phyloP scores from a whole-genome alignment of 1,140 invertebrate species.

The Aplysia californica region DNA sequence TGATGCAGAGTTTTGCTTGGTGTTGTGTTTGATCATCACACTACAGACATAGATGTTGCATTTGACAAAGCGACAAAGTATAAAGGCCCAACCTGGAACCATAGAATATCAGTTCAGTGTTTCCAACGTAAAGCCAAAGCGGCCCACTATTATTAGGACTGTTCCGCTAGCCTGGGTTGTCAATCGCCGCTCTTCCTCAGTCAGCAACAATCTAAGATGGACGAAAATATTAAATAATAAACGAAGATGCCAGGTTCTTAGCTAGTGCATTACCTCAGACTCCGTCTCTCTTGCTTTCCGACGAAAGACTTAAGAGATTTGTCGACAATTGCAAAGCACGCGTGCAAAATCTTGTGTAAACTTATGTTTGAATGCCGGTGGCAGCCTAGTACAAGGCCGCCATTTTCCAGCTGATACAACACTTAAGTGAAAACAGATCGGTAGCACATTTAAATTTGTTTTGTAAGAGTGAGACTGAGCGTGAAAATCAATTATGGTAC shows the following conservation, averaged over 20 bases:
- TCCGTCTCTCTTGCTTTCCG: no score
- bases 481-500: neutral
- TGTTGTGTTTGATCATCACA: no score
- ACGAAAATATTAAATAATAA: neutral
- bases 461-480: neutral
- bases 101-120: no score
- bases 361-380: slow-evolving; percentile 15
- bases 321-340: neutral
- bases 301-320: neutral
- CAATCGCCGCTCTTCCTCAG: neutral
- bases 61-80: no score
- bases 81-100: no score
- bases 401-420: slow-evolving; percentile 20
- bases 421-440: neutral
- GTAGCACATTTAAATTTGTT: neutral
- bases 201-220: neutral
- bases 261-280: no score
- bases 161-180: no score
- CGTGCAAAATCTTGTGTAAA: neutral
- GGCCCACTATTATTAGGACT: no score
- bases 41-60: no score
- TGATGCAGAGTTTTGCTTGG: no score
- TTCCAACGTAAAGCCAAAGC: no score
- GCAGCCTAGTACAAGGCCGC: slow-evolving; percentile 18
- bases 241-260: neutral